phyloP scores from a whole-genome alignment of 2,888 invertebrate genomes.

The Pammene aurita region DNA sequence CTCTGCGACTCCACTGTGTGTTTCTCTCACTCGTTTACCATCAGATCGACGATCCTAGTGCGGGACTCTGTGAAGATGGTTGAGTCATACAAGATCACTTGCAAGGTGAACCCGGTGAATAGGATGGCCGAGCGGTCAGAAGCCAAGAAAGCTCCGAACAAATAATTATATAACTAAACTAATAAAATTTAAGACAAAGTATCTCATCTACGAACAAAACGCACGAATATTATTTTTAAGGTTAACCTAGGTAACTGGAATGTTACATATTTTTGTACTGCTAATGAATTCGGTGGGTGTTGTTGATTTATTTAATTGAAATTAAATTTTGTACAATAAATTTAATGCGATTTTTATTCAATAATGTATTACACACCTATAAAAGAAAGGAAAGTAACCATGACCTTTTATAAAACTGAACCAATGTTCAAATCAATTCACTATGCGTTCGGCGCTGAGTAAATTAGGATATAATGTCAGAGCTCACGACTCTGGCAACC shows the following conservation, averaged over 20 bases:
- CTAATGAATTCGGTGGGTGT: slow-evolving; percentile 11
- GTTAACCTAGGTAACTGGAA: slow-evolving; percentile 21
- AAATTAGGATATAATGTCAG: slow-evolving; percentile 44
- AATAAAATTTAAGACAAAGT: slow-evolving; percentile 1
- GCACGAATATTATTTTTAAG: slow-evolving; percentile 23
- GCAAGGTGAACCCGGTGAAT: slow-evolving; percentile 76
- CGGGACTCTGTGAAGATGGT: slow-evolving; percentile 76
- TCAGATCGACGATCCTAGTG: slow-evolving; percentile 72
- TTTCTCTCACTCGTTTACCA: slow-evolving; percentile 73
- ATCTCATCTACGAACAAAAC: slow-evolving; percentile 6
- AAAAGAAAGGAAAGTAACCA: slow-evolving; percentile 56
- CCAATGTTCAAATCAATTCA: slow-evolving; percentile 54
- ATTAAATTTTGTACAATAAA: slow-evolving; percentile 6
- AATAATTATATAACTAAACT: slow-evolving; percentile 13
- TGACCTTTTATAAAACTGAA: slow-evolving; percentile 54
- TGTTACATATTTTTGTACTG: slow-evolving; percentile 23
- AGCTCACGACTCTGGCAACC: slow-evolving; percentile 58
- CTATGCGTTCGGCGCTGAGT: slow-evolving; percentile 42
- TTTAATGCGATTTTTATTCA: neutral
- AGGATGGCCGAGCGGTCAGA: slow-evolving; percentile 41
- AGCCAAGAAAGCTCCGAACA: slow-evolving; percentile 22
- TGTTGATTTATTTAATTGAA: slow-evolving; percentile 14
- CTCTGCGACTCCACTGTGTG: slow-evolving; percentile 69
- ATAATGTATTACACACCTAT: neutral
- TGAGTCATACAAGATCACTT: slow-evolving; percentile 78